Evolutionary conservation across 2,888 invertebrate species (phyloP), one percentile per base, ranked within the genome.

Genomic region (Cataglyphis rosenhaueri): DNA sequence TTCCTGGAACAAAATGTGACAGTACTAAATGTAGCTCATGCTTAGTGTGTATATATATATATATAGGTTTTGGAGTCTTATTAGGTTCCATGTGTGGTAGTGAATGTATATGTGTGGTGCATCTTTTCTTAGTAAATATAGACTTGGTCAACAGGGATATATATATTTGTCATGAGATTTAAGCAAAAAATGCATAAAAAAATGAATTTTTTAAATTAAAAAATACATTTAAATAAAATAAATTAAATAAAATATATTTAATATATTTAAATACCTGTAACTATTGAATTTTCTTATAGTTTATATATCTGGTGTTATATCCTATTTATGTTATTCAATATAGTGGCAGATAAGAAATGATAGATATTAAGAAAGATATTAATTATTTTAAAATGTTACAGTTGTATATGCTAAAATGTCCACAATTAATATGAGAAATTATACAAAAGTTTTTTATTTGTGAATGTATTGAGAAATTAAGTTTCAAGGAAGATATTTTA

Each of bases 61-160:
- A 62, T 48, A 61, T 9, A 81, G 32, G n/a, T 38, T 66, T 64
- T 87, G 38, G 65, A 74, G 73, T 48, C 48, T 84, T 83, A 78
- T 84, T 82, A 84, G 68, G 81, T 70, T 83, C 62, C 52, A 57
- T 84, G 68, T 86, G 73, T 87, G 82, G 82, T 89, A 85, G 76
- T 76, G 82, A n/a, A n/a, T n/a, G 52, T 52, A 52, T 9, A 1
- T 85, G 87, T 84, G 73, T 84, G 71, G 52, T 85, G 62, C 35
- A 84, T 68, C 70, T 81, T 38, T 71, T 85, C 61, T 64, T 82
- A 86, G 64, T 88, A 90, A 90, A 90, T 90, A 86, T 88, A 87
- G 84, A 90, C 86, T 85, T 86, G 65, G 68, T 76, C 64, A 82
- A 83, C 35, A 86, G 57, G 75, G 12, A 83, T 35, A 35, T 35